Evolutionary conservation across 1,140 invertebrate species (phyloP), one percentile per base, ranked within the genome.

Genomic region (Harlomillsia oculata): DNA sequence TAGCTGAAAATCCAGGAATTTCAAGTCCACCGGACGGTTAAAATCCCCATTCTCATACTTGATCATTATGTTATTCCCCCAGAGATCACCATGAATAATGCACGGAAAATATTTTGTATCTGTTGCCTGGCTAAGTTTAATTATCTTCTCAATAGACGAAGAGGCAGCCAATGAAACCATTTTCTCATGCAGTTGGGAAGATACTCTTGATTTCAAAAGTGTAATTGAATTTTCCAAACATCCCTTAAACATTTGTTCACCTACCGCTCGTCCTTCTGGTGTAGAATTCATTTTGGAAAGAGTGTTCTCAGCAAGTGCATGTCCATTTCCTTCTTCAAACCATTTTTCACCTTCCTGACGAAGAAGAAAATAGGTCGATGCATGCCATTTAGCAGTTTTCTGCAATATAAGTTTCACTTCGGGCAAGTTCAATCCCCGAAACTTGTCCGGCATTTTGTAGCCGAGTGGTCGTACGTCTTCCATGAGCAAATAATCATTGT

Each of bases 81-180:
- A 71, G 14, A 69, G 70, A 53, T 75, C 73, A 4, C 72, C 73
- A 50, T 75, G 74, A 52, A 79, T 79, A 48, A 85, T 79, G 5
- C 83, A 81, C 4, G 43, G 50, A 26, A 62, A 62, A 13, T 16
- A 20, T 43, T 48, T 48, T 11, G 5, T 49, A 3, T 39, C 45
- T 3, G 50, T 53, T 29, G 36, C 25, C 23, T 2, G 18, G 6
- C 8, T 28, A 13, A 16, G n/a, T 8, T 20, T n/a, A n/a, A n/a
- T n/a, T n/a, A n/a, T n/a, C n/a, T n/a, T n/a, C n/a, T n/a, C n/a
- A n/a, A n/a, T n/a, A n/a, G n/a, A n/a, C n/a, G n/a, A n/a, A n/a
- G n/a, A n/a, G n/a, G n/a, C n/a, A n/a, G n/a, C n/a, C n/a, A n/a
- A n/a, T n/a, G n/a, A n/a, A n/a, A n/a, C n/a, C n/a, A n/a, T n/a